Conservation (phyloP, 1,140 invertebrate species). For the Cherax quadricarinatus region DNA sequence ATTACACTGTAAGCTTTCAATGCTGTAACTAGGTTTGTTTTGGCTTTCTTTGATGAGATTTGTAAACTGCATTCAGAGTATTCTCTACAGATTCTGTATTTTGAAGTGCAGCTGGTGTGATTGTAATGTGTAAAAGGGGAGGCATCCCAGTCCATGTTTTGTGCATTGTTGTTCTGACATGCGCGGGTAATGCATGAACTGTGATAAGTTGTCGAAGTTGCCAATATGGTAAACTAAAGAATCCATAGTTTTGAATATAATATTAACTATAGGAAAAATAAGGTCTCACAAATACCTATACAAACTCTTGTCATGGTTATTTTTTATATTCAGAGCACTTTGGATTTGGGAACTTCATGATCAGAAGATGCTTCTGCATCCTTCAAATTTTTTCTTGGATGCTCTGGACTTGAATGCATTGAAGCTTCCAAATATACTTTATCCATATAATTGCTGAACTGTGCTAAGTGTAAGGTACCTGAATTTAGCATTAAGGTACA, state of each 20-base stretch:
- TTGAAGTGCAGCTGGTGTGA: slow-evolving; percentile 55
- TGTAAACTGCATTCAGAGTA: slow-evolving; percentile 21
- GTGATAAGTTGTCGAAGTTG: slow-evolving; percentile 61
- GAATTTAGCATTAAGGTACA: slow-evolving; percentile 66
- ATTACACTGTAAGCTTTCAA: not conserved
- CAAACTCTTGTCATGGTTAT: slow-evolving; percentile 6
- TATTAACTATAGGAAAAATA: slow-evolving; percentile 50
- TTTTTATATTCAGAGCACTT: slow-evolving; percentile 20
- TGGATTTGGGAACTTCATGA: slow-evolving; percentile 13
- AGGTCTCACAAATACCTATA: slow-evolving; percentile 33
- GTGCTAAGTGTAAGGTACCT: slow-evolving; percentile 68
- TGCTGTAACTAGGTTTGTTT: not conserved
- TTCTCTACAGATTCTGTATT: slow-evolving; percentile 36
- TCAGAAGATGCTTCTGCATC: not conserved
- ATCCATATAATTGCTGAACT: slow-evolving; percentile 42
- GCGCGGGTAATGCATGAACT: slow-evolving; percentile 62
- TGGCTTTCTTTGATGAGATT: not conserved
- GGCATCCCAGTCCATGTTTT: slow-evolving; percentile 46
- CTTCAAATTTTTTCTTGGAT: slow-evolving; percentile 1
- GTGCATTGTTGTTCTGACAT: slow-evolving; percentile 50
- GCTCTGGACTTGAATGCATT: slow-evolving; percentile 19
- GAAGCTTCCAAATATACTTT: slow-evolving; percentile 60
- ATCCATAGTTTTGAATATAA: slow-evolving; percentile 53
- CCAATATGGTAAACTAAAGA: slow-evolving; percentile 53
- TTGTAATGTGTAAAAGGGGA: slow-evolving; percentile 28